Evolutionary conservation across 2,888 invertebrate genomes (phyloP), one percentile per base, ranked within the genome.

Genomic region (Amiota mariae): DNA sequence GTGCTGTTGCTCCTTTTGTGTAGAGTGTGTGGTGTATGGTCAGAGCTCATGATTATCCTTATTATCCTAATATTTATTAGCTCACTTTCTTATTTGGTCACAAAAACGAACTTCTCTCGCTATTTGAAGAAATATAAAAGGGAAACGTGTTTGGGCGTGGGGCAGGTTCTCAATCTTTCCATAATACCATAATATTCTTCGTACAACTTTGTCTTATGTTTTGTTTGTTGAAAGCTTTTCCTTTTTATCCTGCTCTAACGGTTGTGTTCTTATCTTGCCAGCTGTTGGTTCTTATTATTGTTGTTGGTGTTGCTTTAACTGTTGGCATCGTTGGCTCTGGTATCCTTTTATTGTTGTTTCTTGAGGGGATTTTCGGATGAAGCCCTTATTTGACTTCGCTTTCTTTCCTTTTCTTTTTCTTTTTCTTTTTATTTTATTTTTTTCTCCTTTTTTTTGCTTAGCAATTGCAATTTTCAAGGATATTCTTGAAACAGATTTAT

Each of bases 401-500:
- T 18, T 51, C n/a, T 56, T 36, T 64, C 64, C 46, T 56, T 18
- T 66, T 13, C 56, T 51, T 15, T 47, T 36, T 64, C 56, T 46
- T 47, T 18, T 66, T 13, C 56, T 51, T 36, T 66, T 56, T n/a
- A 10, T 47, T 46, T 64, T 46, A 8, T 24, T 64, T 72, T 67
- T 66, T 47, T 13, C 54, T 64, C 54, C 68, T 71, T 71, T 71
- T 73, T 73, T 77, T 73, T 73, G 9, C 61, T 75, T 71, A n/a
- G 76, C 84, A 81, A 82, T 80, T 86, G 86, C 85, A 85, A 81
- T 87, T 87, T 85, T 86, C 87, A 87, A 87, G 87, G 85, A 86
- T 86, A 82, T 82, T 81, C 81, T 81, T 81, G 81, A 82, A 82
- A 80, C 81, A 81, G 81, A 82, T 84, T 85, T 84, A 80, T 82